These are phyloP conservation scores for Linurgus olivaceus DNA, from an alignment of 2,797 vertebrate genomes.

Conservation along the genomic window DNA sequence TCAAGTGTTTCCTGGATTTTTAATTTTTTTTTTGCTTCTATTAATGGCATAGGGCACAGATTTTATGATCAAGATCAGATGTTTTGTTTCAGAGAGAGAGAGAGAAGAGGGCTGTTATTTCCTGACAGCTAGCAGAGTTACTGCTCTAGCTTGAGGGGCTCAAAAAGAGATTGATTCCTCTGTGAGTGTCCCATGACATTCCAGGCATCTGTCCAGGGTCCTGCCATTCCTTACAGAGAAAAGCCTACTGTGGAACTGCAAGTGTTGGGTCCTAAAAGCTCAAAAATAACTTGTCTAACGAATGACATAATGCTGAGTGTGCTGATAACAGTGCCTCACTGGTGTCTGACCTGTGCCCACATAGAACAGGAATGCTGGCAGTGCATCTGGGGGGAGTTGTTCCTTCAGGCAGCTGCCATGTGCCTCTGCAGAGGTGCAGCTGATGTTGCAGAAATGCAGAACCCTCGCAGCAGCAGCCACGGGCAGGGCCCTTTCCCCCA, in stretches of 20 bases:
- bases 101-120: not conserved
- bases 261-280: not conserved
- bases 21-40: not conserved
- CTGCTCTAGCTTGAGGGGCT: not conserved
- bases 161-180: not conserved
- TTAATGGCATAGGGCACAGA: not conserved
- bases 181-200: not conserved
- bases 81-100: not conserved
- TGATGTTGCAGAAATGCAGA: not conserved
- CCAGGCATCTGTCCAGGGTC: not conserved
- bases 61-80: not conserved
- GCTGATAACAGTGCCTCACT: not conserved
- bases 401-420: not conserved
- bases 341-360: not conserved
- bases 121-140: not conserved
- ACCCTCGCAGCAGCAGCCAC: not conserved
- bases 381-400: rapidly evolving
- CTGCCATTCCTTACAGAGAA: not conserved
- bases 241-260: rapidly evolving
- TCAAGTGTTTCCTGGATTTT: not conserved
- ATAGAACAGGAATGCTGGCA: not conserved
- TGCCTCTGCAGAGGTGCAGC: not conserved
- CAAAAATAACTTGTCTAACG: not conserved
- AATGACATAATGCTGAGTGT: not conserved
- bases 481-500: not conserved